Evolutionary conservation across 2,888 invertebrate species (phyloP), one percentile per base, ranked within the genome.

Genomic region (Spisula solida): DNA sequence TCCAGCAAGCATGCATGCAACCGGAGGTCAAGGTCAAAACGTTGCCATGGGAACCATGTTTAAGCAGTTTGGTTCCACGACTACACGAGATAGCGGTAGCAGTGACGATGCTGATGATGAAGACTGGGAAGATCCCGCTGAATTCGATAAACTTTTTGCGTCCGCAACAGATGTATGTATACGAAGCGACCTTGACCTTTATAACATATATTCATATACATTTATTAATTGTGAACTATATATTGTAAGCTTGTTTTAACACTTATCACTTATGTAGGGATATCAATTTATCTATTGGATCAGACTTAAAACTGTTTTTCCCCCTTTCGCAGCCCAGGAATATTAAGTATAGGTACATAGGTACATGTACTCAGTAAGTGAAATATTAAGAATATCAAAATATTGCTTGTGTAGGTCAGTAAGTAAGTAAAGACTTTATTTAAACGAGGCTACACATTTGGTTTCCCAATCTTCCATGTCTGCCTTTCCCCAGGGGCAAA

Each of bases 1-100:
- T 70, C 85, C 85, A 34, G 66, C 47, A 48, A 85, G 66, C 31
- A 41, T 34, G 66, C 51, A 75, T 48, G 66, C 56, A 31, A 29
- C 82, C 41, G 70, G 81, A 75, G 78, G 80, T 47, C 81, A 75
- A 78, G 82, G 81, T 81, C 86, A 86, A 83, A 87, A 85, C 81
- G 89, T 91, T 84, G 70, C 83, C 31, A 91, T 91, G 91, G 60
- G 82, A 56, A 91, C 90, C 48, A 91, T 88, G 82, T 78, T 86
- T 25, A 88, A 88, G 48, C 91, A 91, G 87, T 91, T 88, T 83
- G 91, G 91, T 14, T 83, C 87, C 20, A 91, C 91, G 20, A 87
- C 88, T 20, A 88, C 90, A 10, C 75, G 88, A 10, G 83, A 82
- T 25, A 84, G 85, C n/a, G 60, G 34, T 10, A 82, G 78, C 55